Evolutionary conservation across 1,140 invertebrate species (phyloP), one percentile per base, ranked within the genome.

Genomic region (Drosophila parvula): DNA sequence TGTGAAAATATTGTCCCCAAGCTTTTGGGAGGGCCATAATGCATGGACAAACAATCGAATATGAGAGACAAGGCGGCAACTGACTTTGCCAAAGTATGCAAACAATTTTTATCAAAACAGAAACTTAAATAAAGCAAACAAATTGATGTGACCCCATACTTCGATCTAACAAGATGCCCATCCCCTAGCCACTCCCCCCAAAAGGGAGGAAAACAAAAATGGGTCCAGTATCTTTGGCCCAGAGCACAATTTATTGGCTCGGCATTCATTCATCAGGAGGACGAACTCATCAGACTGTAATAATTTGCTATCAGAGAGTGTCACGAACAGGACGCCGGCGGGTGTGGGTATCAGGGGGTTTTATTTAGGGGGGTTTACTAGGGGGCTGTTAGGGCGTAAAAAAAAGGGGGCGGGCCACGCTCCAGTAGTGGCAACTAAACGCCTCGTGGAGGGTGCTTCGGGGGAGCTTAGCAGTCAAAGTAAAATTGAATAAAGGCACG

Each of bases 91-190:
- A 63, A 73, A 79, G 76, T 79, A 79, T 79, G 76, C 76, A 78
- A 79, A 79, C 75, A 79, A 78, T 83, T 76, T 77, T 84, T 85
- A 70, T 62, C 43, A 79, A 70, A 85, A 75, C 82, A 86, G 45
- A 79, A 89, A 89, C 84, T 84, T 89, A 81, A 88, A 84, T 88
- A 88, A 88, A 81, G 84, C 80, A 89, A 84, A 89, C 80, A 81
- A 89, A 84, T 89, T 88, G 68, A 88, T 88, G 77, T 64, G 71
- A 38, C 63, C 63, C 58, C 74, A 59, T 50, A n/a, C 48, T 48
- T 63, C n/a, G 28, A 53, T 43, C 56, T 67, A 71, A 71, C 53
- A 73, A 71, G 74, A 68, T 55, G 38, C 45, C 27, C 16, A 0
- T 12, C 28, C 38, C 30, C 27, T 0, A 4, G 10, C 28, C 10